Evolutionary conservation across 2,888 invertebrate species (phyloP).

Genomic region (Morpho deidamia): DNA sequence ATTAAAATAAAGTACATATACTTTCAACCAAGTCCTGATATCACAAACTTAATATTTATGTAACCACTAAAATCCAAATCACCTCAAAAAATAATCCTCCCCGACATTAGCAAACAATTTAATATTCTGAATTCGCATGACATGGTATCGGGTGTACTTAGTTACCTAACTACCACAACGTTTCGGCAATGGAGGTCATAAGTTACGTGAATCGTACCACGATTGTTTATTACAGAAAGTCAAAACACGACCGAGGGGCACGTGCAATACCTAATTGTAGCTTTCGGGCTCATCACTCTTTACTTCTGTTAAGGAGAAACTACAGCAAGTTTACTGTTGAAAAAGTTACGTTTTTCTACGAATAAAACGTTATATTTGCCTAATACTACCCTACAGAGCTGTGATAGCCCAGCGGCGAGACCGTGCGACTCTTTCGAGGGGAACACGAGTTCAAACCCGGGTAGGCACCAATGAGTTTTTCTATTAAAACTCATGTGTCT

Average conservation of each 20-base stretch:
- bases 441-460: no score
- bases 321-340: not conserved
- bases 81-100: no score
- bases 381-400: no score
- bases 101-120: not conserved
- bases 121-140: conserved; percentile 15
- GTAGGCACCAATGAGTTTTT: no score
- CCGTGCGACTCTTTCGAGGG: no score
- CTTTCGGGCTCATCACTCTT: conserved; percentile 36
- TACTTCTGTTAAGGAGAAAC: conserved; percentile 25
- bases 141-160: conserved; percentile 18
- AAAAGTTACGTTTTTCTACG: not conserved
- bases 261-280: conserved; percentile 38
- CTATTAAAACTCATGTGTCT: no score
- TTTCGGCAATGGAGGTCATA: conserved; percentile 48
- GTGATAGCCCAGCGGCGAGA: no score
- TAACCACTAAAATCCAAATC: no score
- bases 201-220: conserved; percentile 43
- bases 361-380: no score
- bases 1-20: no score
- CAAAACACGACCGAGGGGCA: conserved; percentile 33
- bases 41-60: no score
- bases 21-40: no score
- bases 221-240: conserved; percentile 37
- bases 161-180: conserved; percentile 20